Percentiles rank a stretch among this genome's conserved stretches.
These are phyloP conservation scores for Monochamus alternatus DNA, from an alignment of 2,888 invertebrate genomes.

Conservation along the genomic window DNA sequence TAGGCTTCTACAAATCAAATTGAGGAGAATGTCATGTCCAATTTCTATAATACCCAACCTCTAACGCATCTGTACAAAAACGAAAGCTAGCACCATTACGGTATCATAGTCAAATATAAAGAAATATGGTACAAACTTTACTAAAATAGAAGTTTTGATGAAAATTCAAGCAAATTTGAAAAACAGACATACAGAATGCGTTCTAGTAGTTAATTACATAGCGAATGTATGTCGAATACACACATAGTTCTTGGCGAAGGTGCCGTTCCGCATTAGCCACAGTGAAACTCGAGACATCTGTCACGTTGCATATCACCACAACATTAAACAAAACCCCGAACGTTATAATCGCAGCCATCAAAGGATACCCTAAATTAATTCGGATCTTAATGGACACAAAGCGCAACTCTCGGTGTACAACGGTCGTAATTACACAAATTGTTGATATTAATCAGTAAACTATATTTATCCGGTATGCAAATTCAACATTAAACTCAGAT, in stretches of 20 bases:
- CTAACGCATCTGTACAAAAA: too few relatives aligned
- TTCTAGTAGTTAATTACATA: too few relatives aligned
- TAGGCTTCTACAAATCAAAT: too few relatives aligned
- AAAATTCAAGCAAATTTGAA: too few relatives aligned
- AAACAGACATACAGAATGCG: too few relatives aligned
- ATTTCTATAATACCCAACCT: too few relatives aligned
- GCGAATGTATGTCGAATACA: too few relatives aligned
- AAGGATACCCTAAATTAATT: constrained; percentile 30
- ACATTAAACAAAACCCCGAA: constrained; percentile 24
- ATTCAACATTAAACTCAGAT: background rate
- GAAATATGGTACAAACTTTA: too few relatives aligned
- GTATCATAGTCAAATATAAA: too few relatives aligned
- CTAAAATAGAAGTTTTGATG: too few relatives aligned
- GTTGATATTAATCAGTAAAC: constrained; percentile 6
- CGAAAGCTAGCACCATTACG: too few relatives aligned
- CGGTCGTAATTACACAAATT: constrained; percentile 18
- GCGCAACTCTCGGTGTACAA: constrained; percentile 15
- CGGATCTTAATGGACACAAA: constrained; percentile 29
- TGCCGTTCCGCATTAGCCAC: constrained; percentile 29
- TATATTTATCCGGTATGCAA: constrained; percentile 4
- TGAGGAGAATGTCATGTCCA: too few relatives aligned
- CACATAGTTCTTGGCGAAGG: background rate
- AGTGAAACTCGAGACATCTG: constrained; percentile 57
- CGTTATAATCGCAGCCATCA: constrained; percentile 21
- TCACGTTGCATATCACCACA: constrained; percentile 53